Evolutionary conservation across 2,113 vertebrate species (phyloP).

Genomic region (Neopipo cinnamomea): DNA sequence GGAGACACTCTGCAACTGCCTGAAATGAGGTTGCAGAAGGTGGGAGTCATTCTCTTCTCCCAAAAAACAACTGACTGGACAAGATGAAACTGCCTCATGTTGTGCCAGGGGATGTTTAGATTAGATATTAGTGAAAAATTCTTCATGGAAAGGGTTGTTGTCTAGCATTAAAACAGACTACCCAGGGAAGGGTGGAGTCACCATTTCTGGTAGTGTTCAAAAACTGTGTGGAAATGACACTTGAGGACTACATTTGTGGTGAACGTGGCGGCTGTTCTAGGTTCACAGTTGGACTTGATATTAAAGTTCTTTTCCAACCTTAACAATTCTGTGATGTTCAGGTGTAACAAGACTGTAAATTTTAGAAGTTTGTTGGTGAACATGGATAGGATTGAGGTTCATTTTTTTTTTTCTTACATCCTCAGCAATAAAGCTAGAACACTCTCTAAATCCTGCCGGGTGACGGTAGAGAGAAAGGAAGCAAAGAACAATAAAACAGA

Average conservation of each 20-base stretch:
- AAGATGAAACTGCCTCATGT: background rate
- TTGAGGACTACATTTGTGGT: background rate
- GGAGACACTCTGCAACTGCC: background rate
- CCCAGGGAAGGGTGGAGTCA: background rate
- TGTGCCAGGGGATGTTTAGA: background rate
- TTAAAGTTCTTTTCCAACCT: too few species aligned
- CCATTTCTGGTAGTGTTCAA: background rate
- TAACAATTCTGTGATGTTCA: background rate
- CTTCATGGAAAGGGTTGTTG: too few species aligned
- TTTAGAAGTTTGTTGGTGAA: background rate
- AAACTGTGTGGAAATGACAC: too few species aligned
- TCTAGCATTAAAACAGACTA: background rate
- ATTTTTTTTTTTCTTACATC: background rate
- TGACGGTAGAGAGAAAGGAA: background rate
- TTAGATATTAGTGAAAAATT: background rate
- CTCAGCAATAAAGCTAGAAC: background rate
- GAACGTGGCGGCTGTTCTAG: too few species aligned
- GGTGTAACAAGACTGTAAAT: background rate
- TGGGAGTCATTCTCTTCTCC: background rate
- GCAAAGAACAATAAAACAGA: background rate
- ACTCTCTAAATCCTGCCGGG: background rate
- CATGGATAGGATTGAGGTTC: background rate
- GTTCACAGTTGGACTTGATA: background rate
- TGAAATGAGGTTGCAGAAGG: background rate
- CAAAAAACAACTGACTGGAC: background rate